Base-by-base conservation (phyloP, 2,888 invertebrate genomes). In the Drosophila barbarae region DNA sequence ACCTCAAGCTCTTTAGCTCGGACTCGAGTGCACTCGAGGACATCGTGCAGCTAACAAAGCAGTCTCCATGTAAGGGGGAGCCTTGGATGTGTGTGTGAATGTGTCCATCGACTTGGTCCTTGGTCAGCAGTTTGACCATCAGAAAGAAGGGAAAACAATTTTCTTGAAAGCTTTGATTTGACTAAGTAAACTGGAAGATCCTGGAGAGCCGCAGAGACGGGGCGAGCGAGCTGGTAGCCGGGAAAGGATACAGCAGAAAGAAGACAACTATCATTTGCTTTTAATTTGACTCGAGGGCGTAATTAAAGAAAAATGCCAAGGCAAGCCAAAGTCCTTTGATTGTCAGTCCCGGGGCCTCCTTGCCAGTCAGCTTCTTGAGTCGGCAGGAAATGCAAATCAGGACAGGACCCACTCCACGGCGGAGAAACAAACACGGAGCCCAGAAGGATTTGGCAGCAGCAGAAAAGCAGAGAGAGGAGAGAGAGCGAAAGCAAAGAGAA, bases 281-380 rank as follows among this genome's bases (percentile, higher is more conserved):
- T 81, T 83, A 76, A 83, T 83, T 81, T 75, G 75, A 72, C 84
- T 80, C 69, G 63, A 58, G 83, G 81, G 81, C 75, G 81, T 83
- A 81, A 81, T 81, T 81, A 81, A 81, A 83, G 78, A 81, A 81
- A 83, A 83, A 83, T 83, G 70, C 74, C 72, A 72, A 74, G 68
- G 38, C 30, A 70, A 58, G 67, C 53, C 53, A 70, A 69, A 77
- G 74, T 61, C 66, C 76, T 83, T 80, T 83, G 77, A 83, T 80
- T 80, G 83, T 61, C 69, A 57, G 74, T 58, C 74, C 50, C 46
- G 46, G 53, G 70, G 39, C 47, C 44, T n/a, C 58, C 41, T 47
- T 49, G 49, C 32, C 50, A 50, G 49, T 32, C 42, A 44, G 10
- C 18, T 46, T 21, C 35, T 47, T 38, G 5, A 30, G 50, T 47